phyloP scores from a whole-genome alignment of 2,888 invertebrate genomes.

The Oscheius sp. region DNA sequence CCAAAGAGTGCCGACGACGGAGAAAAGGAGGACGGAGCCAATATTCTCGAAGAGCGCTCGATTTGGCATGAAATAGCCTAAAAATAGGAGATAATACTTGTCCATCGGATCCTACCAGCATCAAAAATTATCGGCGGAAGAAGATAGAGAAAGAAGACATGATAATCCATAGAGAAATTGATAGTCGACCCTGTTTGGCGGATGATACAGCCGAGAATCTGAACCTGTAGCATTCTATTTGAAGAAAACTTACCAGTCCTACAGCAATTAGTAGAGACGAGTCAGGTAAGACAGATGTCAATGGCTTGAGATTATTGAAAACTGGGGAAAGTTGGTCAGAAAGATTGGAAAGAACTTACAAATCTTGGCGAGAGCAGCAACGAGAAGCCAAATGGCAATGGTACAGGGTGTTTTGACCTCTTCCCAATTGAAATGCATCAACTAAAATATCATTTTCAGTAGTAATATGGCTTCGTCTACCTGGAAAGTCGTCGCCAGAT shows the following conservation, averaged over 20 bases:
- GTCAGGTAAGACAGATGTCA: conserved; percentile 83
- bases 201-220: conserved; percentile 29
- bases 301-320: conserved; percentile 49
- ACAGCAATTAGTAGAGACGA: conserved; percentile 94
- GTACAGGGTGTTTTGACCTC: conserved; percentile 22
- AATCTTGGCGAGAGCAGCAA: conserved; percentile 36
- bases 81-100: not conserved
- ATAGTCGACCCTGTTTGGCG: conserved; percentile 8
- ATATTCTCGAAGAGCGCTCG: conserved; percentile 96
- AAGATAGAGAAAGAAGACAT: conserved; percentile 96
- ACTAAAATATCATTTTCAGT: conserved; percentile 9
- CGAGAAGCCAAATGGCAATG: conserved; percentile 31
- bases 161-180: conserved; percentile 71
- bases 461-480: not conserved
- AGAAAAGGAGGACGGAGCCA: conserved; percentile 92
- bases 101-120: conserved; percentile 77
- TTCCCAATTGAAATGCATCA: conserved; percentile 17
- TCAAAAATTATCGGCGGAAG: conserved; percentile 97
- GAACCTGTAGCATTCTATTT: not conserved
- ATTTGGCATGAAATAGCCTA: conserved; percentile 98
- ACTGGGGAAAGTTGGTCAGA: conserved; percentile 30
- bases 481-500: not conserved
- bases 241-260: conserved; percentile 79
- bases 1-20: conserved; percentile 90
- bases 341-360: not conserved